Conservation (phyloP, 2,888 invertebrate genomes). For the Phytoseiulus persimilis region DNA sequence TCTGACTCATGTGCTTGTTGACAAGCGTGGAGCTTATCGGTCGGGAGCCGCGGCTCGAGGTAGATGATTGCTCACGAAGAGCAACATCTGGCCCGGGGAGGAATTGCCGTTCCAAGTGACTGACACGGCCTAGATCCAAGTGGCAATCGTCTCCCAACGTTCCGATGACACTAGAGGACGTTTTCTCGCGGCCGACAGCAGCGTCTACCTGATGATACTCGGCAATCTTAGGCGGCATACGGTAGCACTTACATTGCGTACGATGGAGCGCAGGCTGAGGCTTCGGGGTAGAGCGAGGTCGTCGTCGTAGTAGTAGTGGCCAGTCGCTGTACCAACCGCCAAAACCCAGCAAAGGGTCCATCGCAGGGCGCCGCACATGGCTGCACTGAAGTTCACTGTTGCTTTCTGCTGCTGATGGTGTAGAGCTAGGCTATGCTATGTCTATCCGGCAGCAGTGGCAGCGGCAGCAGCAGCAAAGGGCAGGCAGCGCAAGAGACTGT, state of each 20-base stretch:
- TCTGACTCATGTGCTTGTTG: neutral
- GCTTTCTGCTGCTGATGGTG: neutral
- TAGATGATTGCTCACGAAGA: neutral
- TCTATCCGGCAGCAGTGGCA: neutral
- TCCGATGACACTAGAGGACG: neutral
- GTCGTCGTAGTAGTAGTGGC: conserved; percentile 23
- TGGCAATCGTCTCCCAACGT: neutral
- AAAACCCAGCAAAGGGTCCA: neutral
- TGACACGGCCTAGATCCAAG: neutral
- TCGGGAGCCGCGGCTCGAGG: neutral
- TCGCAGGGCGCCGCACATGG: neutral
- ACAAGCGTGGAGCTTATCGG: neutral
- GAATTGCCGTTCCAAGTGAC: neutral
- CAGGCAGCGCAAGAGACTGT: neutral
- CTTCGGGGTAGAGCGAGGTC: conserved; percentile 6
- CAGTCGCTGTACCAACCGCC: neutral
- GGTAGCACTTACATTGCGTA: conserved; percentile 33
- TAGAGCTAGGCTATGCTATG: neutral
- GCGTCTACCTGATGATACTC: neutral
- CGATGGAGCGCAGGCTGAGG: conserved; percentile 32
- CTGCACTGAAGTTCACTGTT: neutral
- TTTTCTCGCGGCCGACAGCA: neutral
- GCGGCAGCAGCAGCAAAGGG: neutral
- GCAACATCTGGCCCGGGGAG: neutral
- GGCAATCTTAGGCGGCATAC: neutral